Evolutionary conservation across 2,113 vertebrate species (phyloP), one percentile per base, ranked within the genome.

Genomic region (Elachura formosa): DNA sequence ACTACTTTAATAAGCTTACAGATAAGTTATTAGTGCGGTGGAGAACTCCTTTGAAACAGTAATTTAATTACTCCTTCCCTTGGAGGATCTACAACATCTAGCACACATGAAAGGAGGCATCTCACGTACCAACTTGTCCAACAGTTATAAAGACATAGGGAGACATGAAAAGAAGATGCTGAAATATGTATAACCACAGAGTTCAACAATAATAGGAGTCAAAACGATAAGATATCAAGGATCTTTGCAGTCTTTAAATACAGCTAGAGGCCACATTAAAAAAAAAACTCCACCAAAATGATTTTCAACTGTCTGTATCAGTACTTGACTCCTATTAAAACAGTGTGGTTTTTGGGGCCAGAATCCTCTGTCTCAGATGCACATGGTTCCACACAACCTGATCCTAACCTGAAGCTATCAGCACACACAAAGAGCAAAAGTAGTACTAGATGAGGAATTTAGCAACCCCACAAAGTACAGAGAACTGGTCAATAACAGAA

Each of bases 31-130:
- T 94, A 91, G 54, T 61, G 74, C 1, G 66, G 93, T 89, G 31
- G 74, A 7, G 51, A 92, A 40, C 41, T 87, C 26, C 84, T 96
- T 91, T 94, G 89, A 94, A 96, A 86, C 10, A 62, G 54, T 93
- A 92, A 94, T 84, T 93, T 73, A 94, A 91, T 95, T 94, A 94
- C 25, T 84, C 87, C 62, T 41, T 90, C 77, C 45, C 63, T 73
- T 66, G 68, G 90, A 93, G 94, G 88, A 94, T 84, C 78, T 93
- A 87, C 89, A 94, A 33, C 82, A 94, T 91, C 84, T 91, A 91
- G 59, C 77, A 94, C 58, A 84, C 84, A 89, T 95, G 16, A 95
- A 94, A 95, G 75, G 56, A 95, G 58, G 34, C 33, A 78, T 51
- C 66, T 94, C 94, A 45, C 0, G 89, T 78, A 91, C 69, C 14